Percentiles rank a stretch among this genome's conserved stretches.
These are phyloP conservation scores for Buphagus erythrorhynchus DNA, from an alignment of 2,797 vertebrate species.

Conservation along the genomic window DNA sequence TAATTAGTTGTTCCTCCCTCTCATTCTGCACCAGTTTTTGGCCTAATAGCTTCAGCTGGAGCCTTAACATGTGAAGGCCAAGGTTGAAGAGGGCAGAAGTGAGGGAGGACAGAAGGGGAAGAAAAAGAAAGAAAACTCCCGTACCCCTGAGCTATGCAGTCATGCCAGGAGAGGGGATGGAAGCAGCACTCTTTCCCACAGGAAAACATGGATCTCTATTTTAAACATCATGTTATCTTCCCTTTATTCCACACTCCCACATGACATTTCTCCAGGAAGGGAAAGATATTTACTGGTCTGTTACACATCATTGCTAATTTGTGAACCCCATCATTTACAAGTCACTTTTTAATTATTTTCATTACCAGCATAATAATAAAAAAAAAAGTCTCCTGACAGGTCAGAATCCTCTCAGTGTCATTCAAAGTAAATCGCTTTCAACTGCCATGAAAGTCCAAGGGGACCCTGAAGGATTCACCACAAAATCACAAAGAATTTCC, in stretches of 20 bases:
- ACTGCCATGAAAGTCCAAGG: not conserved
- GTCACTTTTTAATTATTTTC: not conserved
- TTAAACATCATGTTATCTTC: not conserved
- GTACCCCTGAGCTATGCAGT: not conserved
- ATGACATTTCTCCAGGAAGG: not conserved
- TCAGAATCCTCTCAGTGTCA: not conserved
- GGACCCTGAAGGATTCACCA: not conserved
- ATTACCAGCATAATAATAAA: not conserved
- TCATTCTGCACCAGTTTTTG: not conserved
- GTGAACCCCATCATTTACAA: not conserved
- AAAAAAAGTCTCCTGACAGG: not conserved
- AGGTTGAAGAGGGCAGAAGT: not conserved
- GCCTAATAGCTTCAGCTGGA: not conserved
- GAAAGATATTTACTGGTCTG: not conserved
- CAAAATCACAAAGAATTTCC: constrained; percentile 17
- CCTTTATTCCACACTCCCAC: not conserved
- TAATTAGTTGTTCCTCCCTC: not conserved
- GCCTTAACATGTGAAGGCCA: not conserved
- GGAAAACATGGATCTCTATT: not conserved
- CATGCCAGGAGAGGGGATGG: not conserved
- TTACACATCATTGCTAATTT: not conserved
- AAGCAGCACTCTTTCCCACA: not conserved
- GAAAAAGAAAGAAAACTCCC: not conserved
- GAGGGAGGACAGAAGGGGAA: not conserved
- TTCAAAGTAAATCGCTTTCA: not conserved